phyloP scores from a whole-genome alignment of 2,113 vertebrate species.

The Anoplopoma fimbria region DNA sequence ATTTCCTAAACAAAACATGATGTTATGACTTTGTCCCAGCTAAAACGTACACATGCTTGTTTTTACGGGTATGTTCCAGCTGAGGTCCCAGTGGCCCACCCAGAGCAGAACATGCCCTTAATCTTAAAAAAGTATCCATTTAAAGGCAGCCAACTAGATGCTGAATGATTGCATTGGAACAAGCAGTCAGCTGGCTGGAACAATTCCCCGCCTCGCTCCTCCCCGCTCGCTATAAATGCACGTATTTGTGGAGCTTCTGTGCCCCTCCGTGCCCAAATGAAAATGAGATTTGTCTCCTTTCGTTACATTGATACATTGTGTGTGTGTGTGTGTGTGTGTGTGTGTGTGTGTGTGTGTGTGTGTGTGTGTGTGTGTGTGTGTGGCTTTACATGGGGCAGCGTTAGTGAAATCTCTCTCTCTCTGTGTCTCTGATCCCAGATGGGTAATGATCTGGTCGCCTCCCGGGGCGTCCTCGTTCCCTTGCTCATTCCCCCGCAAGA shows the following conservation, averaged over 20 bases:
- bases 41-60: background rate
- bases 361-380: slow-evolving; percentile 47
- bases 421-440: slow-evolving; percentile 78
- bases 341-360: slow-evolving; percentile 21
- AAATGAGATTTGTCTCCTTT: slow-evolving; percentile 88
- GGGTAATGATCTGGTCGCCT: slow-evolving; percentile 86
- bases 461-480: slow-evolving; percentile 76
- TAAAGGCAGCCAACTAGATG: slow-evolving; percentile 74
- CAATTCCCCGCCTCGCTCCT: slow-evolving; percentile 69
- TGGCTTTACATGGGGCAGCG: slow-evolving; percentile 51
- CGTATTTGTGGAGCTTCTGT: slow-evolving; percentile 74
- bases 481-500: slow-evolving; percentile 84
- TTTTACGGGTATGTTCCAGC: slow-evolving; percentile 2
- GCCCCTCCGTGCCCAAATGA: slow-evolving; percentile 80
- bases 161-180: slow-evolving; percentile 79
- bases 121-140: slow-evolving; percentile 77
- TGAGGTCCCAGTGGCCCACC: slow-evolving; percentile 52
- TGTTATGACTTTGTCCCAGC: background rate
- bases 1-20: background rate
- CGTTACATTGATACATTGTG: slow-evolving; percentile 83
- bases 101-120: slow-evolving; percentile 70
- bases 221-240: slow-evolving; percentile 71
- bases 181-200: slow-evolving; percentile 68
- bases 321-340: slow-evolving; percentile 45
- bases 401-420: slow-evolving; percentile 73